Percentiles rank a stretch among this genome's conserved stretches.
phyloP scores from a whole-genome alignment of 2,113 vertebrate genomes.

The Prunella himalayana region DNA sequence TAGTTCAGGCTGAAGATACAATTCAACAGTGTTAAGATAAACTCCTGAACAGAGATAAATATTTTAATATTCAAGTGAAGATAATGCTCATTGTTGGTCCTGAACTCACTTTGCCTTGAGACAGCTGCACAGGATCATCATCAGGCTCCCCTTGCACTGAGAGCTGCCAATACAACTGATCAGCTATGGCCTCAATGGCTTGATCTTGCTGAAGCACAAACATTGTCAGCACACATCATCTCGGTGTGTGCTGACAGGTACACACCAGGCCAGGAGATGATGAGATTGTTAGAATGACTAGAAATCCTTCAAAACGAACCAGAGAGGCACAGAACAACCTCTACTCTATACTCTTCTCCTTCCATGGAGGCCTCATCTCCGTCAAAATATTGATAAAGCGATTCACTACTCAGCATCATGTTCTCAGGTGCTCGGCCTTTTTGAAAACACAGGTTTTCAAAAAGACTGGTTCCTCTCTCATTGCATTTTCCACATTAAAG shows the following conservation, averaged over 20 bases:
- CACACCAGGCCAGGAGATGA: background rate
- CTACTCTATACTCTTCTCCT: background rate
- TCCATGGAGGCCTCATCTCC: background rate
- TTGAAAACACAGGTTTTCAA: background rate
- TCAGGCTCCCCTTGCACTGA: background rate
- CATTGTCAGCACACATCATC: background rate
- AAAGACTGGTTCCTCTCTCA: background rate
- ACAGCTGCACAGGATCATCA: background rate
- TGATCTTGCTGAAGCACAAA: background rate
- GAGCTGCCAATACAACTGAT: background rate
- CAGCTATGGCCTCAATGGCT: background rate
- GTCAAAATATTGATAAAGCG: background rate
- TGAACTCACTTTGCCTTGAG: background rate
- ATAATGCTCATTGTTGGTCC: background rate
- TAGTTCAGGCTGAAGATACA: background rate
- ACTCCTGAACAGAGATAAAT: background rate
- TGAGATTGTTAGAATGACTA: background rate
- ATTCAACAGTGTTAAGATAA: background rate
- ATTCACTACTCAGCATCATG: background rate
- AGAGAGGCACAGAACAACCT: background rate
- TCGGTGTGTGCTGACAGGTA: no score
- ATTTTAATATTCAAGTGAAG: background rate
- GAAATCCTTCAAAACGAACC: slow-evolving; percentile 11
- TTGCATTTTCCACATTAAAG: background rate
- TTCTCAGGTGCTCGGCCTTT: background rate